Percentiles rank a stretch among this genome's conserved stretches.
These are phyloP conservation scores for Delichon dasypus DNA, from an alignment of 2,797 vertebrate species.

Conservation along the genomic window DNA sequence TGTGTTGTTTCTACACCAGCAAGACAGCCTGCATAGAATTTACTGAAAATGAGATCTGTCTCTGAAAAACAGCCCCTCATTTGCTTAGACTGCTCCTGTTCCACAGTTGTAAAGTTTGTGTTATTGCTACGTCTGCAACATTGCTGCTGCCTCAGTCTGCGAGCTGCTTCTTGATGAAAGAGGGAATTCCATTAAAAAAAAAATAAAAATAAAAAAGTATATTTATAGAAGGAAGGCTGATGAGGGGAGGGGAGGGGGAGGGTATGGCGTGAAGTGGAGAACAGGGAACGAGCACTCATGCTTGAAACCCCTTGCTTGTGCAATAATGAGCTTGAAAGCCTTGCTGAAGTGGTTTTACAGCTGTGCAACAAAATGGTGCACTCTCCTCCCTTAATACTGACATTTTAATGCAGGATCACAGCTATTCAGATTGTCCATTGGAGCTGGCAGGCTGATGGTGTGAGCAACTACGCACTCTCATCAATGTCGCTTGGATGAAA, in stretches of 20 bases:
- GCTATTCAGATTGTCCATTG: slow-evolving; percentile 71
- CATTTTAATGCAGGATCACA: slow-evolving; percentile 72
- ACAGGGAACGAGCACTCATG: slow-evolving; percentile 64
- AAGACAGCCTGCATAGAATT: background rate
- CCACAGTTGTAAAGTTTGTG: background rate
- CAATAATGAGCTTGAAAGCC: slow-evolving; percentile 72
- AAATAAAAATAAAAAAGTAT: background rate
- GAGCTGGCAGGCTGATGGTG: slow-evolving; percentile 72
- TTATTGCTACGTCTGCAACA: background rate
- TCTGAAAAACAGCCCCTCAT: background rate
- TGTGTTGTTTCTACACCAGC: background rate
- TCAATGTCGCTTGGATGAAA: slow-evolving; percentile 70
- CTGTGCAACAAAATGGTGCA: slow-evolving; percentile 72
- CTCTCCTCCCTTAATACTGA: slow-evolving; percentile 69
- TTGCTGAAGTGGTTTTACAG: slow-evolving; percentile 70
- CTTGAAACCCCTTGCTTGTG: slow-evolving; percentile 67
- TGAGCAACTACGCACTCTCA: slow-evolving; percentile 70
- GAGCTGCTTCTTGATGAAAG: background rate
- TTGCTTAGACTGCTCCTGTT: background rate
- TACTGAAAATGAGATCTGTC: background rate
- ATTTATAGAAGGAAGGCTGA: slow-evolving; percentile 39
- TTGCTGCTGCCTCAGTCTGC: background rate
- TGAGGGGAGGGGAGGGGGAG: background rate
- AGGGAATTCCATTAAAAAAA: background rate
- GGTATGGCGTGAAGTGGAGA: slow-evolving; percentile 20